A percentile compares a stretch with the other conserved stretches of the same genome.
Conservation (phyloP, 2,888 invertebrate genomes). For the Dione juno region DNA sequence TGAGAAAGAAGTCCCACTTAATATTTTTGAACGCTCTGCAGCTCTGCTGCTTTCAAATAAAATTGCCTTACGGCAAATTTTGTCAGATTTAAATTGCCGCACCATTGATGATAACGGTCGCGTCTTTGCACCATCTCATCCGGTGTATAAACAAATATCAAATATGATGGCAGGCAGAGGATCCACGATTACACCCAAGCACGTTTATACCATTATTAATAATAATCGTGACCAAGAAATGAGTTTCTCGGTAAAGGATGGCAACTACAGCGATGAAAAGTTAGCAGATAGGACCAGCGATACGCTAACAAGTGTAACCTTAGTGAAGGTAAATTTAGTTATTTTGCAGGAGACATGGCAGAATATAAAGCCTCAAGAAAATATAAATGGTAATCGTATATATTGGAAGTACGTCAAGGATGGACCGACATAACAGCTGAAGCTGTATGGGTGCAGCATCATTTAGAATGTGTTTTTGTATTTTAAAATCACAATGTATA, state of each 20-base stretch:
- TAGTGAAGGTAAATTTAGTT: background rate
- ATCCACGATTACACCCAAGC: background rate
- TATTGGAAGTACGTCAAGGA: background rate
- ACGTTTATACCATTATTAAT: background rate
- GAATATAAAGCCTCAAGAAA: background rate
- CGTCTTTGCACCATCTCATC: no score
- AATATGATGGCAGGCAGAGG: no score
- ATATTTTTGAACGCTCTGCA: no score
- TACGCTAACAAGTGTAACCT: background rate
- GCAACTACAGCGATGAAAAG: background rate
- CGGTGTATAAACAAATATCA: no score
- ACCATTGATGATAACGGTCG: no score
- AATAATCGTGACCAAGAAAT: background rate
- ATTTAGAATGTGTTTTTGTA: background rate
- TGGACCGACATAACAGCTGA: background rate
- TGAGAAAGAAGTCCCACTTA: no score
- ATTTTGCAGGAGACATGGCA: background rate
- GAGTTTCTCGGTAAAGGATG: background rate
- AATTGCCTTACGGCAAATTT: no score
- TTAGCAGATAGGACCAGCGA: background rate
- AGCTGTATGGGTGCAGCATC: background rate
- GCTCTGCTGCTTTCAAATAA: no score
- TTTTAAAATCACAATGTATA: slow-evolving; percentile 8
- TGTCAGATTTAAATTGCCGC: no score
- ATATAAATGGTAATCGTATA: background rate